Base-by-base conservation (phyloP, 2,797 vertebrate species). In the Alectoris magna region DNA sequence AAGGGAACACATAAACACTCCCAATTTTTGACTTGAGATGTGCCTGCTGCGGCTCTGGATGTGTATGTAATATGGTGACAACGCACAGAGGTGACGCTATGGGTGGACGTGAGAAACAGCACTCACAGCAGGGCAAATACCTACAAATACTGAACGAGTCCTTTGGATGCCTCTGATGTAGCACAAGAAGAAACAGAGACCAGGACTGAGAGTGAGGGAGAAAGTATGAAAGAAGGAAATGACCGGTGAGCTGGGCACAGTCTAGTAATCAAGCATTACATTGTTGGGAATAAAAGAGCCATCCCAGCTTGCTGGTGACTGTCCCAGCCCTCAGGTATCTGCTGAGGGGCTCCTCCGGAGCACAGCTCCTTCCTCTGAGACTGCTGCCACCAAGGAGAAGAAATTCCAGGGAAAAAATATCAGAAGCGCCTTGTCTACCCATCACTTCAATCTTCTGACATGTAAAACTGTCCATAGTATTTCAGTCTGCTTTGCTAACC, bases 401-500 rank as follows among this genome's bases (percentile, higher is more conserved):
- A 29, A 58, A 51, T 36, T 14, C 70, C 56, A 26, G 56, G 18
- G 78, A 15, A 53, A 53, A 31, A 41, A 26, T 34, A 56, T 58
- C 58, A 23, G 34, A 10, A 7, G 14, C 9, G 3, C 24, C 38
- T 79, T 12, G 26, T 6, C 59, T 18, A 39, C 34, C 17, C 3
- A 2, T 38, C 53, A 15, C 59, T 59, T 59, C 3, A 34, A 71
- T 11, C 13, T 53, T 36, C 44, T 39, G 48, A 24, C 27, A 6
- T 10, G 27, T 53, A 29, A 10, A 53, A 53, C 8, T 5, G 27
- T 11, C 23, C 6, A 0, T 5, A 18, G 2, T 1, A 9, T 36
- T 73, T 16, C 71, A 66, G 56, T 12, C 16, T 2, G 0, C 21
- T 18, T 15, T 51, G 31, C 31, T 10, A 21, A 51, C 10, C 48